These are phyloP conservation scores for Teleogryllus occipitalis DNA, from an alignment of 1,140 invertebrate genomes.

Conservation along the genomic window DNA sequence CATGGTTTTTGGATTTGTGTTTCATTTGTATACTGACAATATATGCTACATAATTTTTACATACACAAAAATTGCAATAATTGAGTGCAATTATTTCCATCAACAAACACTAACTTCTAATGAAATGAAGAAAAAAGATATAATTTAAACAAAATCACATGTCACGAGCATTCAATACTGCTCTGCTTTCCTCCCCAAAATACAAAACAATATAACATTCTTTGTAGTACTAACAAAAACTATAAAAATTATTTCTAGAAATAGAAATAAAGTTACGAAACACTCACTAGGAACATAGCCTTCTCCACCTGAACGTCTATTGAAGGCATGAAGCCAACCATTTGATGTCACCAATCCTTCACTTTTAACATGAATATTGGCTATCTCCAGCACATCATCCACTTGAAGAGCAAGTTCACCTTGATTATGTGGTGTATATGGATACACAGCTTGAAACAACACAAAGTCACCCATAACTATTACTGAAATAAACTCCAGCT, in stretches of 20 bases:
- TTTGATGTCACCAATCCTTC: background rate
- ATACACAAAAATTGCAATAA: too few relatives aligned
- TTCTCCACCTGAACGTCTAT: background rate
- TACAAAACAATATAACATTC: too few relatives aligned
- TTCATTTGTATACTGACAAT: too few relatives aligned
- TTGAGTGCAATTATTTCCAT: too few relatives aligned
- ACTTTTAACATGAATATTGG: background rate
- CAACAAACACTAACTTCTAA: background rate
- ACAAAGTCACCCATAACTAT: background rate
- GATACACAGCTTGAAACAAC: background rate
- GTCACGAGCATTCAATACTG: too few relatives aligned
- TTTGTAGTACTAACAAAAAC: too few relatives aligned
- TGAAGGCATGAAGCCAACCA: background rate
- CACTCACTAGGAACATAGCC: conserved; percentile 1
- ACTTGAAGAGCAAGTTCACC: background rate
- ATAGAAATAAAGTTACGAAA: background rate
- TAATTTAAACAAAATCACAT: too few relatives aligned
- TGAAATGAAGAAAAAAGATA: background rate
- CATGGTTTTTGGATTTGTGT: too few relatives aligned
- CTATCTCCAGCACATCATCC: background rate
- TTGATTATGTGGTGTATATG: background rate
- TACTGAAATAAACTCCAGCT: background rate
- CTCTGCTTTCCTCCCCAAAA: too few relatives aligned
- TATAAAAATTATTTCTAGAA: background rate
- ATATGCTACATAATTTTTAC: too few relatives aligned